Percentiles rank a stretch among this genome's conserved stretches.
These are phyloP conservation scores for Papilio helenus DNA, from an alignment of 1,140 invertebrate genomes.

Conservation along the genomic window DNA sequence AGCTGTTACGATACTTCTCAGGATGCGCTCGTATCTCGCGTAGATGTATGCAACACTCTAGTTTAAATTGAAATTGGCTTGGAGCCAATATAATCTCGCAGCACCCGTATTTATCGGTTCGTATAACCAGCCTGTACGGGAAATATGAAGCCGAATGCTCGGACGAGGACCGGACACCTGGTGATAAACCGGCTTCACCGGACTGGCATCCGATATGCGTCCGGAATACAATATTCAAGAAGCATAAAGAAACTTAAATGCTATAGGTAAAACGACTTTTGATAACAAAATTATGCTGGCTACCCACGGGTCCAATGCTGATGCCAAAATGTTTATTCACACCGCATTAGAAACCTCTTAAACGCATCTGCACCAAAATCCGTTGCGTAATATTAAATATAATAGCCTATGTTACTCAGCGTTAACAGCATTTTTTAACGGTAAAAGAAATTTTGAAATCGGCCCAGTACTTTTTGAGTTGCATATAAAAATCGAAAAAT, in stretches of 20 bases:
- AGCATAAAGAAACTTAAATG: not conserved
- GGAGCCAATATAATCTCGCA: slow-evolving; percentile 65
- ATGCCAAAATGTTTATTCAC: too few species aligned
- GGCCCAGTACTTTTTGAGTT: too few species aligned
- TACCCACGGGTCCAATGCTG: too few species aligned
- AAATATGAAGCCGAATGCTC: slow-evolving; percentile 5
- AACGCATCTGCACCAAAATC: too few species aligned
- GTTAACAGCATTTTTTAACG: too few species aligned
- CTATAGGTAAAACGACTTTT: not conserved
- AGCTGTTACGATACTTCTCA: slow-evolving; percentile 45
- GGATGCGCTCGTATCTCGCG: slow-evolving; percentile 47
- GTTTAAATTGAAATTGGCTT: slow-evolving; percentile 68
- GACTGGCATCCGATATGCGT: not conserved
- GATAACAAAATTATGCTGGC: too few species aligned
- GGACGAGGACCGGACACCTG: slow-evolving; percentile 17
- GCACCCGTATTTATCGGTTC: slow-evolving; percentile 57
- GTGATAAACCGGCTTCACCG: slow-evolving; percentile 13
- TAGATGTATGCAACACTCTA: slow-evolving; percentile 60
- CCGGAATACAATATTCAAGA: not conserved
- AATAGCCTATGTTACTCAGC: too few species aligned
- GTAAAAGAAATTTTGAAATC: too few species aligned
- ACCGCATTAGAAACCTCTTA: too few species aligned
- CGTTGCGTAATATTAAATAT: too few species aligned
- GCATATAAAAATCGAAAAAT: too few species aligned
- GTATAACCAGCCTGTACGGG: slow-evolving; percentile 26